Percentiles rank a stretch among this genome's conserved stretches.
Conservation (phyloP, 2,888 invertebrate genomes). For the Adelognathus sp. region DNA sequence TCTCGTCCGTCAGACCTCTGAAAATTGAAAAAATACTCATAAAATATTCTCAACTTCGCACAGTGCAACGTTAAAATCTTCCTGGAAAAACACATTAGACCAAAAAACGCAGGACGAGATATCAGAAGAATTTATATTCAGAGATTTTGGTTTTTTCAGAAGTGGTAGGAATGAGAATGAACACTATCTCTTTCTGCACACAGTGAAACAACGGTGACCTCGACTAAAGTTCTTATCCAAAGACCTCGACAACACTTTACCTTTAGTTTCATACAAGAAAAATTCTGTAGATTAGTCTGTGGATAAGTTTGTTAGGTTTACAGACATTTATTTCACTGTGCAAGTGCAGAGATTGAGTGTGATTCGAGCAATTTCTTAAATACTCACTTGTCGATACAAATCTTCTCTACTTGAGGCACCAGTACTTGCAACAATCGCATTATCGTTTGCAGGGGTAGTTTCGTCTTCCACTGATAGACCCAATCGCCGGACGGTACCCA, state of each 20-base stretch:
- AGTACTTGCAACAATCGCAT: conserved; percentile 99
- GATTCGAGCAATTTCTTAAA: background rate
- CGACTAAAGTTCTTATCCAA: no score
- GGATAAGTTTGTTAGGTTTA: no score
- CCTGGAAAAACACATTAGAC: background rate
- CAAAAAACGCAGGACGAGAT: conserved; percentile 4
- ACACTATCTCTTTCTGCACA: background rate
- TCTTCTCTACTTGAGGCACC: conserved; percentile 99
- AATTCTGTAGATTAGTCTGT: no score
- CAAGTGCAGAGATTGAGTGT: background rate
- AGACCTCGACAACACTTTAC: no score
- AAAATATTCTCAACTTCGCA: no score
- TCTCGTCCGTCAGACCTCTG: conserved; percentile 99
- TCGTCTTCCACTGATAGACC: conserved; percentile 98
- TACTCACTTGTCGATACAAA: conserved; percentile 90
- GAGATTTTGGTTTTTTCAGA: no score
- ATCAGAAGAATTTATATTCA: no score
- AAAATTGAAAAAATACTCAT: conserved; percentile 68
- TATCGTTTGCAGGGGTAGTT: conserved; percentile 98
- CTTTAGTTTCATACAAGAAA: no score
- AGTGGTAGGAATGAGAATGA: no score
- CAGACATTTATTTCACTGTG: no score
- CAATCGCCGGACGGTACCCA: conserved; percentile 98
- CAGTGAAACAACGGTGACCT: no score
- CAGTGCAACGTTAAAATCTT: no score